Evolutionary conservation across 2,797 vertebrate species (phyloP).

Genomic region (Nannoperca australis): DNA sequence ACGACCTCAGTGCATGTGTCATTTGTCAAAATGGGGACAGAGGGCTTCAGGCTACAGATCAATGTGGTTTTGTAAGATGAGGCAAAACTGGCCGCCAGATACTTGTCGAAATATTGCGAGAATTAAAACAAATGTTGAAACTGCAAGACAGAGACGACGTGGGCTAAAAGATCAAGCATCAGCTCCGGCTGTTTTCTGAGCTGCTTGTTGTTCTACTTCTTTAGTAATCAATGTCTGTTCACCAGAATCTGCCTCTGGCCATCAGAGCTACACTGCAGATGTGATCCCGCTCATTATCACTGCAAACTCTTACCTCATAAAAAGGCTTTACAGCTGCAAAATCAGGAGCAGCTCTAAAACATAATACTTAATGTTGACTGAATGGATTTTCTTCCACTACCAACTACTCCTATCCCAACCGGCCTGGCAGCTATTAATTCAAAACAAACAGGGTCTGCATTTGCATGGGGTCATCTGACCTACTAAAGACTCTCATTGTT

Average conservation of each 20-base stretch:
- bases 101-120: slow-evolving; percentile 31
- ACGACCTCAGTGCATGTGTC: not conserved
- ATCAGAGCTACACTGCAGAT: slow-evolving; percentile 65
- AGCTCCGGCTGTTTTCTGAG: slow-evolving; percentile 48
- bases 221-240: slow-evolving; percentile 64
- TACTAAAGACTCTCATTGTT: slow-evolving; percentile 10
- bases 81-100: slow-evolving; percentile 18
- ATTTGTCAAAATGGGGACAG: slow-evolving; percentile 3
- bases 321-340: slow-evolving; percentile 55
- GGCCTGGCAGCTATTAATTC: slow-evolving; percentile 19
- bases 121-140: slow-evolving; percentile 26
- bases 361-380: slow-evolving; percentile 34
- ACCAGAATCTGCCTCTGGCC: slow-evolving; percentile 62
- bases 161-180: slow-evolving; percentile 45
- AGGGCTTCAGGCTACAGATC: slow-evolving; percentile 13
- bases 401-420: slow-evolving; percentile 22
- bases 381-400: slow-evolving; percentile 29
- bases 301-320: slow-evolving; percentile 53
- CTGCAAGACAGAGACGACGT: slow-evolving; percentile 10
- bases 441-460: slow-evolving; percentile 22
- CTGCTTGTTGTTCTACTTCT: slow-evolving; percentile 66
- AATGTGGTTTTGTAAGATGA: slow-evolving; percentile 24
- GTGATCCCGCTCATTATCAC: slow-evolving; percentile 67
- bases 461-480: slow-evolving; percentile 21
- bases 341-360: slow-evolving; percentile 44